Evolutionary conservation across 37 sponge, comb jelly and placozoan genomes (phyloP), one percentile per base, ranked within the genome.

Genomic region (Eunapius fragilis): DNA sequence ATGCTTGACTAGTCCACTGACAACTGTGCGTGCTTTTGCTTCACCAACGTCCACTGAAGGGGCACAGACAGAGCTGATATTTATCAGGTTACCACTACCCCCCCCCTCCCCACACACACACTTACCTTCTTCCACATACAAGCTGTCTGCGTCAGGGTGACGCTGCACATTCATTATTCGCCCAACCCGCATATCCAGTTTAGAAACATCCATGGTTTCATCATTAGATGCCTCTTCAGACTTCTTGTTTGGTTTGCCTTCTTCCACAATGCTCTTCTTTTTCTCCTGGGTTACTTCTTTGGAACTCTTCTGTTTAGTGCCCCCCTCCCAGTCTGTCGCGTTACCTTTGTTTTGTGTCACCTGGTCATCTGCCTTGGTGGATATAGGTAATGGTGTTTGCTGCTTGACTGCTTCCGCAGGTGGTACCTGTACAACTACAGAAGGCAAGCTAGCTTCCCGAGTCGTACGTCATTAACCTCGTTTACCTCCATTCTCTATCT

Each of bases 131-230:
- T 99, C 99, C 31, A 99, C 89, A 83, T 95, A 99, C 70, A 99
- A 90, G 0, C 91, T 85, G 72, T 99, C 99, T 49, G 99, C 99
- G 67, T 99, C 93, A 27, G 99, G 99, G 58, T 99, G 99, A n/a
- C 83, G 78, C 69, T 71, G 86, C 0, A 89, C 97, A 38, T 78
- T 76, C 23, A 92, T 12, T 30, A 99, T 95, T 41, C 81, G 70
- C 3, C 98, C 99, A 41, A 99, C 81, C 37, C 93, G 84, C 41
- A 99, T 27, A 71, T 99, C 96, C 74, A 97, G 86, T 41, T 96
- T 58, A 4, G 98, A 97, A 26, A 99, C 91, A 84, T 96, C 96
- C 30, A 95, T 90, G 68, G 91, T 31, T 67, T 30, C 80, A 28
- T 72, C 74, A 23, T 24, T 82, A 24, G 34, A 68, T 0, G 33